A percentile compares a stretch with the other conserved stretches of the same genome.
These are phyloP conservation scores for Ophioninae sp. DNA, from an alignment of 2,888 invertebrate species.

Conservation along the genomic window DNA sequence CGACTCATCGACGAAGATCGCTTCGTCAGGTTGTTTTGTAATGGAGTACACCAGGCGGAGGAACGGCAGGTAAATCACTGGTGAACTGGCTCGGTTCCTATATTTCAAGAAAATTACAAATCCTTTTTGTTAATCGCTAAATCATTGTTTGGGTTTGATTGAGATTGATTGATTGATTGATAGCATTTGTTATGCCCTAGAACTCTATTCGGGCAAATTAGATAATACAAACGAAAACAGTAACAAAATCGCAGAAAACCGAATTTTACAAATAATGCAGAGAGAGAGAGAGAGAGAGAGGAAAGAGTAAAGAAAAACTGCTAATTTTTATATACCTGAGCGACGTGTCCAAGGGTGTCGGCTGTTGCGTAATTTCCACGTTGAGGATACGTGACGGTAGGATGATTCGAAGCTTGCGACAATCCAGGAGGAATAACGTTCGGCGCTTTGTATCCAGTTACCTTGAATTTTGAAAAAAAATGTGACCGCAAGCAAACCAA, in stretches of 20 bases:
- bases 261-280: too few species aligned
- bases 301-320: conserved; percentile 20
- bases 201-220: too few species aligned
- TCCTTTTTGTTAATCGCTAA: background rate
- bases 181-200: too few species aligned
- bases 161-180: too few species aligned
- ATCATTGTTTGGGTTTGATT: too few species aligned
- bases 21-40: conserved; percentile 73
- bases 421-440: conserved; percentile 75
- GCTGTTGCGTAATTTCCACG: conserved; percentile 75
- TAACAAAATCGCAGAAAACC: too few species aligned
- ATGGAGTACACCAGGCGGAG: conserved; percentile 72
- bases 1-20: conserved; percentile 34
- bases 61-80: conserved; percentile 69
- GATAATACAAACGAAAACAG: too few species aligned
- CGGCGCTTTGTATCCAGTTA: conserved; percentile 78
- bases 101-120: conserved; percentile 16
- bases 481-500: background rate
- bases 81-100: conserved; percentile 74
- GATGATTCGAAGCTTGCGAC: conserved; percentile 75
- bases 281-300: too few species aligned
- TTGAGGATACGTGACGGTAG: conserved; percentile 74
- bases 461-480: conserved; percentile 65
- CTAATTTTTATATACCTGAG: conserved; percentile 72
- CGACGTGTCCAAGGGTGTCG: conserved; percentile 75